Base-by-base conservation (phyloP, 2,797 vertebrate genomes). In the Gouania willdenowi region DNA sequence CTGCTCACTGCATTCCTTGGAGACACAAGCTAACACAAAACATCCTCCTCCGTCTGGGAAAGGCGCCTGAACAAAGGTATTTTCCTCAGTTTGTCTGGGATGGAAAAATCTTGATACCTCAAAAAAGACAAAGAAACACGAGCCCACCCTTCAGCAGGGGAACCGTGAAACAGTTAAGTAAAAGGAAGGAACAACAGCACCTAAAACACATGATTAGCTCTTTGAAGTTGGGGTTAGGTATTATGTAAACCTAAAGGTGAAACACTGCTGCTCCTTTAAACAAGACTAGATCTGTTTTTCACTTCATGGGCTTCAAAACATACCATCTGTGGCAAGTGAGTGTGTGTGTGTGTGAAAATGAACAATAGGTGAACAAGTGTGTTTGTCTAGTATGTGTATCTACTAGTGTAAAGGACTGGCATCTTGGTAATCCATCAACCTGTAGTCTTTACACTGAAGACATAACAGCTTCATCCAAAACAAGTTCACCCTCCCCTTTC, bases 161-260 rank as follows among this genome's bases (percentile, higher is more conserved):
- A 62, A 45, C 29, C 39, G 59, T 18, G 33, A 53, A 66, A 37
- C 46, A 36, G n/a, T 72, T 79, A 51, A 23, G 23, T n/a, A n/a
- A n/a, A n/a, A 76, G 21, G 47, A 38, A 31, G 56, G 56, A 36
- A 36, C 24, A 43, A 43, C 47, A 67, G 63, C 52, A 48, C 46
- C 66, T 66, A 57, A 75, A 78, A 76, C 72, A 66, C 60, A 66
- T 52, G 66, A 80, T 75, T 33, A 57, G 13, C 49, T 75, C 68
- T 78, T 65, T 76, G 42, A 81, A 66, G 54, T 29, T 31, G 46
- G 68, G 19, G 37, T 34, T 44, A 24, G 38, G 58, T 69, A 77
- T 81, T 53, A 74, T 40, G 35, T 55, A 50, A 79, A 76, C 51
- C 41, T 18, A 35, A 41, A 32, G 19, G 17, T 5, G 8, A 39